Conservation (phyloP, 2,113 vertebrate genomes). For the Isichthys henryi region DNA sequence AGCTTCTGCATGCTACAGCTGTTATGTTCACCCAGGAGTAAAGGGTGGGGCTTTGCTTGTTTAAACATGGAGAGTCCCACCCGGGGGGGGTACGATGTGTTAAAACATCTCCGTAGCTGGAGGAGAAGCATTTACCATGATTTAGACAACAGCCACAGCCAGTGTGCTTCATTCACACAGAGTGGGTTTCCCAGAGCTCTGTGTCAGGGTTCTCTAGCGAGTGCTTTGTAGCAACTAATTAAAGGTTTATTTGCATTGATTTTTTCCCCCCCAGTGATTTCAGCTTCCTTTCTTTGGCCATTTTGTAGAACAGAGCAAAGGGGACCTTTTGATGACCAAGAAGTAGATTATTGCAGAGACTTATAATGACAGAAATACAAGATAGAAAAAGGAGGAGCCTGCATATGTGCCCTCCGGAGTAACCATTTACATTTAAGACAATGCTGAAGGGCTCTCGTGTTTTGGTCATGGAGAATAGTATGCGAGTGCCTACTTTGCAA, state of each 20-base stretch:
- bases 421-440: neutral
- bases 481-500: neutral
- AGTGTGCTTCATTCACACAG: neutral
- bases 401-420: neutral
- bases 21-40: neutral
- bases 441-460: neutral
- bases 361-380: neutral
- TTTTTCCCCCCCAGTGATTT: neutral
- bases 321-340: neutral
- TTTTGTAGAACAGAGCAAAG: neutral
- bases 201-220: neutral
- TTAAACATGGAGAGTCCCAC: neutral
- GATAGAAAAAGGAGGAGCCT: neutral
- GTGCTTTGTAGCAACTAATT: neutral
- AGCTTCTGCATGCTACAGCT: neutral
- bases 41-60: neutral
- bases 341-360: neutral
- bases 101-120: neutral
- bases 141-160: neutral
- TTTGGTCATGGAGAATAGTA: neutral
- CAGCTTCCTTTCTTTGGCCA: neutral
- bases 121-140: neutral
- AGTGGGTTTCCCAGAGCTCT: neutral
- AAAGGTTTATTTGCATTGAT: neutral
- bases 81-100: neutral